These are phyloP conservation scores for Pseudococcus longispinus DNA, from an alignment of 2,888 invertebrate species.

Conservation along the genomic window DNA sequence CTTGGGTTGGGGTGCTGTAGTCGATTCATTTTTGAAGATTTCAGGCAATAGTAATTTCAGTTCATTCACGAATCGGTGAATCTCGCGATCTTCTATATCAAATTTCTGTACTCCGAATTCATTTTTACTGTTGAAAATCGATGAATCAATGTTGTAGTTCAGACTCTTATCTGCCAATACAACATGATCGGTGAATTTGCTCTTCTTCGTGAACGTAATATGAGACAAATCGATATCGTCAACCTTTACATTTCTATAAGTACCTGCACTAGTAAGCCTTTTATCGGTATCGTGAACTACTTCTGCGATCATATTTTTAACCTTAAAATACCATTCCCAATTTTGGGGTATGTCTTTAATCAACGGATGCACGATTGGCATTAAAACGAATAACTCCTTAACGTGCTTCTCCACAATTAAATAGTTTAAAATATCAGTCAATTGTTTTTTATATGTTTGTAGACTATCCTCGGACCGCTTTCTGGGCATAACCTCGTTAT, in stretches of 20 bases:
- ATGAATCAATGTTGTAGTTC: background rate
- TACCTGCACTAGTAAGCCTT: background rate
- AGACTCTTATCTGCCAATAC: background rate
- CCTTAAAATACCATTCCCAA: background rate
- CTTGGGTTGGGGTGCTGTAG: too few species aligned
- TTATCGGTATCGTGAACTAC: background rate
- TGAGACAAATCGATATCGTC: background rate
- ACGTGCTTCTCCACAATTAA: background rate
- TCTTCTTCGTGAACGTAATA: background rate
- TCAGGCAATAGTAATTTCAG: background rate
- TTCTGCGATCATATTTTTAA: background rate
- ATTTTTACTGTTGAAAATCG: background rate
- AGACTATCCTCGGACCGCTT: background rate
- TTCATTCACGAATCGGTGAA: background rate
- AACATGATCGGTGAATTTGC: background rate
- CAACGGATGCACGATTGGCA: background rate
- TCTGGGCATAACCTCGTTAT: background rate
- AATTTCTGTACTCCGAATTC: background rate
- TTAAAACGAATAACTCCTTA: background rate
- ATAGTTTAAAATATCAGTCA: background rate
- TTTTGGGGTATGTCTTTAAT: background rate
- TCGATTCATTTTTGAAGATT: background rate
- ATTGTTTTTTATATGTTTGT: background rate
- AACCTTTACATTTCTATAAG: background rate
- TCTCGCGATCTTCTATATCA: background rate